These are phyloP conservation scores for Lagodon rhomboides DNA, from an alignment of 2,797 vertebrate genomes.

Conservation along the genomic window DNA sequence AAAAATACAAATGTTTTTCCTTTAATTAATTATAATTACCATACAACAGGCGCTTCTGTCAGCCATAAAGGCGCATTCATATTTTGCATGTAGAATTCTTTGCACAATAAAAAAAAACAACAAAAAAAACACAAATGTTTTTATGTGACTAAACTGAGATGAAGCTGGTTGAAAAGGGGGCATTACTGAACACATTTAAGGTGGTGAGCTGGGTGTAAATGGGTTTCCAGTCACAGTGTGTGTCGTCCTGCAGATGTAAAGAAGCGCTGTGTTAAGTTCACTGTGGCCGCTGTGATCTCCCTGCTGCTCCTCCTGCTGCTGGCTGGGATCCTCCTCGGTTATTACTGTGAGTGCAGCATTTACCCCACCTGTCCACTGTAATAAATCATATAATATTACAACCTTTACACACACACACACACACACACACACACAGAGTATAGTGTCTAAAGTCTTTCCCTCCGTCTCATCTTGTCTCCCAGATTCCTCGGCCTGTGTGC, in stretches of 20 bases:
- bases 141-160: not conserved
- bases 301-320: conserved; percentile 76
- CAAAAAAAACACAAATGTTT: not conserved
- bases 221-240: conserved; percentile 26
- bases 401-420: not conserved
- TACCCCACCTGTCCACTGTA: not conserved
- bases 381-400: not conserved
- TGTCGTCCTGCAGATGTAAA: conserved; percentile 64
- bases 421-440: not conserved
- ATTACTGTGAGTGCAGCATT: conserved; percentile 86
- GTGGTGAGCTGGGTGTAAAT: not conserved
- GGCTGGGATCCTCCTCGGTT: conserved; percentile 84
- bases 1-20: not conserved
- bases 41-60: not conserved
- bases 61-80: not conserved
- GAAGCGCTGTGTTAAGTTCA: conserved; percentile 67
- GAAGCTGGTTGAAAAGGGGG: not conserved
- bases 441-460: not conserved
- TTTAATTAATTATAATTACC: not conserved
- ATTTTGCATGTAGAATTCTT: not conserved
- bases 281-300: conserved; percentile 67
- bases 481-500: conserved; percentile 80
- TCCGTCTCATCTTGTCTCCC: not conserved
- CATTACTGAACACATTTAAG: not conserved
- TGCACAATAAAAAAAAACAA: no score